Conservation (phyloP, 2,888 invertebrate genomes). For the Cataglyphis livida region DNA sequence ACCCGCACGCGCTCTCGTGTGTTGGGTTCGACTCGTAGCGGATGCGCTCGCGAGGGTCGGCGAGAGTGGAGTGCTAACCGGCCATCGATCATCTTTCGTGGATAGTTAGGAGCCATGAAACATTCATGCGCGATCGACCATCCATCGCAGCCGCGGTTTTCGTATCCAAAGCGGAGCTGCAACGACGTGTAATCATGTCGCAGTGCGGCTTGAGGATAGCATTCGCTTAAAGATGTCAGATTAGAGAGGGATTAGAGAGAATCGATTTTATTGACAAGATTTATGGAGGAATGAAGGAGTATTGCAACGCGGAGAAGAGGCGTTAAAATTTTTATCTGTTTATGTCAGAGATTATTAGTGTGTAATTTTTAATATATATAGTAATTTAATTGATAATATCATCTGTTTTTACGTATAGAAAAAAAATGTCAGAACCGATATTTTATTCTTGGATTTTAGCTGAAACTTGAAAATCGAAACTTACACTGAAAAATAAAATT, state of each 20-base stretch:
- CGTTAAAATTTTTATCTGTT: background rate
- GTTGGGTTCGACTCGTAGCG: conserved; percentile 65
- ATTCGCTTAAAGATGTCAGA: background rate
- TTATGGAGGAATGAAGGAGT: too few relatives aligned
- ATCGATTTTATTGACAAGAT: background rate
- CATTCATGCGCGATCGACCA: conserved; percentile 82
- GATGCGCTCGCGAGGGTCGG: conserved; percentile 63
- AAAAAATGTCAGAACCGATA: background rate
- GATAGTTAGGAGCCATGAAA: conserved; percentile 83
- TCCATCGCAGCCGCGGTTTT: conserved; percentile 75
- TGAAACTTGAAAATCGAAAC: background rate
- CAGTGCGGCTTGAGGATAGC: background rate
- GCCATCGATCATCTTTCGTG: conserved; percentile 84
- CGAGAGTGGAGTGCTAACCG: conserved; percentile 80
- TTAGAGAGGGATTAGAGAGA: background rate
- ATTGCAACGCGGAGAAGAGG: background rate
- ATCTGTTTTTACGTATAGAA: background rate
- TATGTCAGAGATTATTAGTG: background rate
- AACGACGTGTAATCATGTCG: conserved; percentile 41
- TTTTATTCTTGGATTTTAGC: background rate
- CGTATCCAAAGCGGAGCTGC: conserved; percentile 55
- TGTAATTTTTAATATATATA: background rate
- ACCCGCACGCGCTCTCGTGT: conserved; percentile 58
- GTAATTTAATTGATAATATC: background rate
- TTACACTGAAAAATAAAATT: background rate